Evolutionary conservation across 2,113 vertebrate species (phyloP).

Genomic region (Amphilophus citrinellus): DNA sequence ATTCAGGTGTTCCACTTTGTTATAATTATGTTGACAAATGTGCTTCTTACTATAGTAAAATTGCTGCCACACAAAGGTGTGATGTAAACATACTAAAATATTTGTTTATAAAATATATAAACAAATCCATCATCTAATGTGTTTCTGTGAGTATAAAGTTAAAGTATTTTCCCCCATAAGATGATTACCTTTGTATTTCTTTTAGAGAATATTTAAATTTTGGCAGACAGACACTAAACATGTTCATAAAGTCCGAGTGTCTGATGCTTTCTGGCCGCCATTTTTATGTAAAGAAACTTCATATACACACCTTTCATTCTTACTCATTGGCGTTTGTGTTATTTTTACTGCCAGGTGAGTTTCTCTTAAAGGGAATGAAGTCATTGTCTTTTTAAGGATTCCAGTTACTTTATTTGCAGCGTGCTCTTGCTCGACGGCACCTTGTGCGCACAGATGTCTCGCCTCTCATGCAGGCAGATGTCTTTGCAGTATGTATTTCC

Average conservation of each 20-base stretch:
- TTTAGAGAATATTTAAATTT: not conserved
- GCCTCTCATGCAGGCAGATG: constrained; percentile 19
- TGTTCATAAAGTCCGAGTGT: not conserved
- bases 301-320: not conserved
- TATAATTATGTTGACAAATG: not conserved
- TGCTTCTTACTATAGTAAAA: not conserved
- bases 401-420: not conserved
- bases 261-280: not conserved
- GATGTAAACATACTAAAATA: fast-evolving
- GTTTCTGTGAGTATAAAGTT: not conserved
- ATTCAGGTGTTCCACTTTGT: not conserved
- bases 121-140: not conserved
- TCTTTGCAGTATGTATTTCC: constrained; percentile 31
- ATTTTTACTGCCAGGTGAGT: not conserved
- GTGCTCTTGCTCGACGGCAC: not conserved
- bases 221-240: not conserved
- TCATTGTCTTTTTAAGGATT: not conserved
- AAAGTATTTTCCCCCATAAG: fast-evolving
- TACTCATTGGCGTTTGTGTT: fast-evolving
- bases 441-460: constrained; percentile 21
- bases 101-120: not conserved
- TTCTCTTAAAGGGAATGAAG: not conserved
- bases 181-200: not conserved
- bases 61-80: not conserved
- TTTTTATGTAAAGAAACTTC: fast-evolving